Evolutionary conservation across 2,888 invertebrate species (phyloP).

Genomic region (Rhabditoides inermis): DNA sequence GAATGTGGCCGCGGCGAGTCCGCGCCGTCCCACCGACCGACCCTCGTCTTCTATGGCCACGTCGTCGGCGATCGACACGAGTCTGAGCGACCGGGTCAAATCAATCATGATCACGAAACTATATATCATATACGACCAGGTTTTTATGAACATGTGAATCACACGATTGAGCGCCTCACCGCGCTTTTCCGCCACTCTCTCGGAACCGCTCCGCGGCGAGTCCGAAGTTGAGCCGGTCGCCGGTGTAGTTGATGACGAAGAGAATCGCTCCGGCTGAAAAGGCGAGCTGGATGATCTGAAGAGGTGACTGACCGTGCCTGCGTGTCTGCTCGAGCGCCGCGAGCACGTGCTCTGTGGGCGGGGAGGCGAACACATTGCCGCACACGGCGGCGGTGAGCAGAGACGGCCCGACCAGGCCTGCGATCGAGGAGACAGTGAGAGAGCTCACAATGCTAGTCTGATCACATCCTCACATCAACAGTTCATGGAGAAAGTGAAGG

Average conservation of each 20-base stretch:
- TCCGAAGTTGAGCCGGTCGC: conserved; percentile 73
- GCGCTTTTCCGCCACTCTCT: conserved; percentile 42
- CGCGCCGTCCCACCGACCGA: conserved; percentile 62
- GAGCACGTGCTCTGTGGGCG: conserved; percentile 65
- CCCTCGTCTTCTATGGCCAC: conserved; percentile 59
- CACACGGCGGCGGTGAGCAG: conserved; percentile 71
- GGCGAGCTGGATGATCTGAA: neutral
- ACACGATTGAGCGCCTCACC: neutral
- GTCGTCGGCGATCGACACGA: conserved; percentile 66
- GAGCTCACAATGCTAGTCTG: too few species aligned
- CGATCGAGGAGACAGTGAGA: too few species aligned
- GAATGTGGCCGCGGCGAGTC: conserved; percentile 61
- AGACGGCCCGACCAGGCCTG: too few species aligned
- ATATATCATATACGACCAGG: too few species aligned
- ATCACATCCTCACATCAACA: too few species aligned
- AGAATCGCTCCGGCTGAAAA: conserved; percentile 63
- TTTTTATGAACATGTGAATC: too few species aligned
- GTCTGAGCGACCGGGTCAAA: too few species aligned
- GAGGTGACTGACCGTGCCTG: neutral
- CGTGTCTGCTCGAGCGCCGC: conserved; percentile 59
- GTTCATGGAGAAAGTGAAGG: too few species aligned
- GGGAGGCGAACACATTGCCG: conserved; percentile 71
- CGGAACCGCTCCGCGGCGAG: conserved; percentile 70
- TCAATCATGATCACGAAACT: too few species aligned
- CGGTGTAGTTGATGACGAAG: conserved; percentile 70